phyloP scores from a whole-genome alignment of 2,113 vertebrate species.

The Verasper variegatus region DNA sequence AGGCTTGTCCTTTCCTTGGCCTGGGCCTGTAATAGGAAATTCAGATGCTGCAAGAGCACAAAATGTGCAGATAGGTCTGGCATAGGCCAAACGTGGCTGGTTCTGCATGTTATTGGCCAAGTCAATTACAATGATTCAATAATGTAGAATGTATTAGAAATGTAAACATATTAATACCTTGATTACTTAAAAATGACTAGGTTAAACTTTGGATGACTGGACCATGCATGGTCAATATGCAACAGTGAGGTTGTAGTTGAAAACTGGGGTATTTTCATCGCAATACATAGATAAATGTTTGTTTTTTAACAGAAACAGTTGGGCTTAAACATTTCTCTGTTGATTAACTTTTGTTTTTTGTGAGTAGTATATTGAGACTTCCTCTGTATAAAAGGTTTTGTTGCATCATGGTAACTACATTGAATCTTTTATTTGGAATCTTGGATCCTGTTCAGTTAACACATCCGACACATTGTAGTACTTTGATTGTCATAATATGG shows the following conservation, averaged over 20 bases:
- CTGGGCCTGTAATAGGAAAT: neutral
- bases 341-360: neutral
- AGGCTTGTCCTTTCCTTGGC: neutral
- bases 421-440: no score
- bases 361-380: neutral
- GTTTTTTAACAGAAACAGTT: no score
- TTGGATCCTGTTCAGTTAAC: neutral
- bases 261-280: no score
- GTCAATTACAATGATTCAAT: no score
- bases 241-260: no score
- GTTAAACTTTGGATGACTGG: no score
- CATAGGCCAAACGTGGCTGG: neutral
- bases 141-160: neutral
- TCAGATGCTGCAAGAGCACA: neutral
- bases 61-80: neutral
- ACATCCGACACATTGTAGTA: neutral
- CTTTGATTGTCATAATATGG: neutral
- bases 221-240: no score
- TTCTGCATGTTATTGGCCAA: neutral
- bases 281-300: no score
- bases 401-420: no score
- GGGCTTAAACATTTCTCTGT: no score
- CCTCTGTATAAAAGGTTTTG: no score
- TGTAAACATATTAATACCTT: neutral
- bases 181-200: neutral